Conservation (phyloP, 2,797 vertebrate species). For the Platyrinchus mystaceus region DNA sequence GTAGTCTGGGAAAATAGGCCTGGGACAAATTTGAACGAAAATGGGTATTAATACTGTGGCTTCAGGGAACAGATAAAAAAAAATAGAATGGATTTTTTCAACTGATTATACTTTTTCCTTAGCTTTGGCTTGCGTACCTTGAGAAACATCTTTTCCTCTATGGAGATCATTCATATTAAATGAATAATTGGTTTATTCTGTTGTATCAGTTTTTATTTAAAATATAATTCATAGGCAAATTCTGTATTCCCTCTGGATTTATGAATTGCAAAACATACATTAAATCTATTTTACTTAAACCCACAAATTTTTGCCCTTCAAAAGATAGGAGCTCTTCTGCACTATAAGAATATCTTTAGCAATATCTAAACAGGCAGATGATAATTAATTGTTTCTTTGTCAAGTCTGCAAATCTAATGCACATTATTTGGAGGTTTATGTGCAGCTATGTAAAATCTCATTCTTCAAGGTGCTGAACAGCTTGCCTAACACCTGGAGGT, state of each 20-base stretch:
- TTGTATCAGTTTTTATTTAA: not conserved
- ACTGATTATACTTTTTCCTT: not conserved
- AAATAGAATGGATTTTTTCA: not conserved
- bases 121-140: not conserved
- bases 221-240: not conserved
- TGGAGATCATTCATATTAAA: not conserved
- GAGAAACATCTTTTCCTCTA: not conserved
- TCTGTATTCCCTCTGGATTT: not conserved
- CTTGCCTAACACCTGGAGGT: not conserved
- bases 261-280: not conserved
- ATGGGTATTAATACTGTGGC: not conserved
- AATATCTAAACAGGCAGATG: not conserved
- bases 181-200: not conserved
- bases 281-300: not conserved
- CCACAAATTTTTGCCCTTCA: not conserved
- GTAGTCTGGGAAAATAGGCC: not conserved
- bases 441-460: not conserved
- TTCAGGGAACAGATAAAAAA: not conserved
- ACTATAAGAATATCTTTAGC: not conserved
- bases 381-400: not conserved
- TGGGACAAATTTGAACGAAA: not conserved
- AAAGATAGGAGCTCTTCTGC: not conserved
- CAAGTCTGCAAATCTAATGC: not conserved
- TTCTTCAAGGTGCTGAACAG: not conserved
- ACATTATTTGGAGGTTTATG: not conserved